These are phyloP conservation scores for Leptinotarsa rubiginosa DNA, from an alignment of 2,888 invertebrate species.

Conservation along the genomic window DNA sequence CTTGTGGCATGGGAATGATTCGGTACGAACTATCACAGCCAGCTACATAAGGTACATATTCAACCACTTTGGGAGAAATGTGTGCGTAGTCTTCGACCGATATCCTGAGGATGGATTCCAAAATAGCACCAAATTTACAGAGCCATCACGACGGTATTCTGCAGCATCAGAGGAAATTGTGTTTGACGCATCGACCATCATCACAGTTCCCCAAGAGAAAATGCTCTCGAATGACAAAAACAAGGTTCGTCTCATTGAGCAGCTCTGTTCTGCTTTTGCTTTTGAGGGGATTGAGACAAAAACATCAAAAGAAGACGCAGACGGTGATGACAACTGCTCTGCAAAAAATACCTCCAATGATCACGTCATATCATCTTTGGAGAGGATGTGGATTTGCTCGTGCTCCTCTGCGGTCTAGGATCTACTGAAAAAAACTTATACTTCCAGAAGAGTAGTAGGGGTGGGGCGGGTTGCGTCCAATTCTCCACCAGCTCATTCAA, in stretches of 20 bases:
- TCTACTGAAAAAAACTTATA: too few species aligned
- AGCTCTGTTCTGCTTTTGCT: conserved; percentile 1
- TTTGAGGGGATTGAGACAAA: conserved; percentile 19
- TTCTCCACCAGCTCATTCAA: too few species aligned
- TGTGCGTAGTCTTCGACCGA: background rate
- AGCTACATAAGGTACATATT: conserved; percentile 27
- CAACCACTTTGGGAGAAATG: conserved; percentile 24
- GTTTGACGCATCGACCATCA: conserved; percentile 30
- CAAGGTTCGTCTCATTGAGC: background rate
- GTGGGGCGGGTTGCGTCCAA: too few species aligned
- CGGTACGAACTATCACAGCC: conserved; percentile 22
- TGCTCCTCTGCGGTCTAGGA: too few species aligned
- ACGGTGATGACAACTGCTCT: too few species aligned
- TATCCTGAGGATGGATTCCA: background rate
- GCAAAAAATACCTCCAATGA: too few species aligned
- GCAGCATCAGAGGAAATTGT: conserved; percentile 20
- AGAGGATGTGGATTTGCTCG: too few species aligned
- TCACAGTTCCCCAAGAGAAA: conserved; percentile 21
- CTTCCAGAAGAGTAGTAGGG: too few species aligned
- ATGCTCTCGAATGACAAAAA: conserved; percentile 13
- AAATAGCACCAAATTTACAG: background rate
- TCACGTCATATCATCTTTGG: too few species aligned
- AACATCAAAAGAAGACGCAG: conserved; percentile 18
- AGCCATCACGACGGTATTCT: background rate
- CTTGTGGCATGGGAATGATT: conserved; percentile 6